Conservation (phyloP, 1,140 invertebrate genomes). For the Bursaphelenchus mucronatus region DNA sequence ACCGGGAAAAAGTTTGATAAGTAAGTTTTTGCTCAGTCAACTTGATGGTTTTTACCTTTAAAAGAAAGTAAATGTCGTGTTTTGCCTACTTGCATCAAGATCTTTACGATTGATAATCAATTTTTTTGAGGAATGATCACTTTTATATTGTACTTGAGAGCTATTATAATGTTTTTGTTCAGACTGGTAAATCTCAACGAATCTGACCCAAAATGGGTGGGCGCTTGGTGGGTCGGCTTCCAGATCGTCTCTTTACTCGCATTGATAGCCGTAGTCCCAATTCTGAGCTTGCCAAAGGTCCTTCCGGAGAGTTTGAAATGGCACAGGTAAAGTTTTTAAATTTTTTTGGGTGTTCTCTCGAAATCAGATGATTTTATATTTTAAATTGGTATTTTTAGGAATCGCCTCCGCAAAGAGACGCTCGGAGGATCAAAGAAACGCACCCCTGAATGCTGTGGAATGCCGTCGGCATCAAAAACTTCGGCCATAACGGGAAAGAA, state of each 20-base stretch:
- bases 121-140: neutral
- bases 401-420: constrained; percentile 56
- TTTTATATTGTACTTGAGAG: neutral
- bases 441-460: constrained; percentile 59
- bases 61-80: neutral
- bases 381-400: constrained; percentile 29
- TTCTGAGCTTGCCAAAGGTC: constrained; percentile 56
- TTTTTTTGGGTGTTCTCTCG: constrained; percentile 3
- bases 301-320: constrained; percentile 59
- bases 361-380: neutral
- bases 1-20: constrained; percentile 43
- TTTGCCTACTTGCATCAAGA: neutral
- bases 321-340: constrained; percentile 45
- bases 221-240: constrained; percentile 60
- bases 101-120: constrained; percentile 3
- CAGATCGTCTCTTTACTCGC: constrained; percentile 48
- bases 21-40: constrained; percentile 10
- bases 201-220: constrained; percentile 60
- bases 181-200: constrained; percentile 54
- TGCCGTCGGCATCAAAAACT: constrained; percentile 54
- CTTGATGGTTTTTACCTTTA: neutral
- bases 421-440: constrained; percentile 45
- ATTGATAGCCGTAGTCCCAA: constrained; percentile 54
- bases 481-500: constrained; percentile 40
- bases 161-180: constrained; percentile 17